Percentiles rank a stretch among this genome's conserved stretches.
Conservation (phyloP, 1,140 invertebrate genomes). For the Zaprionus africanus region DNA sequence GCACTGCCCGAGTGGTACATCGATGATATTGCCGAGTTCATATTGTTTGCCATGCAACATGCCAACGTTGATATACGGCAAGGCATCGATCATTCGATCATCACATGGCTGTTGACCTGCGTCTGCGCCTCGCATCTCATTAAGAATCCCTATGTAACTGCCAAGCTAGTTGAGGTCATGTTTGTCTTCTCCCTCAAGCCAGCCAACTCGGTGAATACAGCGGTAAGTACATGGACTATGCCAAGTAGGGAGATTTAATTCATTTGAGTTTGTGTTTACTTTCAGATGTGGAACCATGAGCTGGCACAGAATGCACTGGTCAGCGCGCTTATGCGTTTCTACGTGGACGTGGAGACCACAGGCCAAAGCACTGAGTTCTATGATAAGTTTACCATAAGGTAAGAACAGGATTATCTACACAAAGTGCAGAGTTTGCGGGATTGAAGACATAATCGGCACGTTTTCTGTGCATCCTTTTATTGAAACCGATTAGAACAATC, state of each 20-base stretch:
- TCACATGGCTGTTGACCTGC: conserved; percentile 94
- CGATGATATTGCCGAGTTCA: conserved; percentile 97
- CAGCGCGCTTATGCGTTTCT: conserved; percentile 98
- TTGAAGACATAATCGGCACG: too few relatives aligned
- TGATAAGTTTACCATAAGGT: conserved; percentile 98
- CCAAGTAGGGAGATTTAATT: neutral
- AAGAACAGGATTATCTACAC: neutral
- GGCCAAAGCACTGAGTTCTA: conserved; percentile 99
- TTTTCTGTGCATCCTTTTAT: too few relatives aligned
- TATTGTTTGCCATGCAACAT: conserved; percentile 95
- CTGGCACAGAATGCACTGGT: conserved; percentile 93
- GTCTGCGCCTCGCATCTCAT: conserved; percentile 96
- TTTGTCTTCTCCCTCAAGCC: conserved; percentile 95
- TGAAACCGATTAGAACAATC: too few relatives aligned
- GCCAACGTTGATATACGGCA: conserved; percentile 91
- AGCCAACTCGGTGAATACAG: conserved; percentile 85
- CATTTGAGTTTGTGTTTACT: neutral
- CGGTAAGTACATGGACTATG: conserved; percentile 74
- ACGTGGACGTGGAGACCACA: conserved; percentile 98
- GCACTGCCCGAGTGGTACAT: conserved; percentile 98
- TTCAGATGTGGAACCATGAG: conserved; percentile 92
- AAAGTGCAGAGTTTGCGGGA: too few relatives aligned
- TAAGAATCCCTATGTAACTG: conserved; percentile 97
- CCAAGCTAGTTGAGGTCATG: conserved; percentile 97
- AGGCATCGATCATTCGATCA: conserved; percentile 92